phyloP scores from a whole-genome alignment of 2,888 invertebrate genomes.

The Tachina fera region DNA sequence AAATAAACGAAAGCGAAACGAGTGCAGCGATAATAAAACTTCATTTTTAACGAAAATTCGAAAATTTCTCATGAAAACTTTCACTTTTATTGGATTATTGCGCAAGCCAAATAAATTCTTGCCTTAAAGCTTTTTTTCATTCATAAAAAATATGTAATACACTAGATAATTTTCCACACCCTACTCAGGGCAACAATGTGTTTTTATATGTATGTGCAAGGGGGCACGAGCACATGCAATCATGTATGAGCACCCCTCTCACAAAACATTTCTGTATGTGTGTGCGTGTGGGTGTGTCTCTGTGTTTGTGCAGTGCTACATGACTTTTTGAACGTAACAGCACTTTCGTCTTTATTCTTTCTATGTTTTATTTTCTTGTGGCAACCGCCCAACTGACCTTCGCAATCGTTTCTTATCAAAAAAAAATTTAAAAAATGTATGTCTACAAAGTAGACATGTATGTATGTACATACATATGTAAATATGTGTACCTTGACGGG shows the following conservation, averaged over 20 bases:
- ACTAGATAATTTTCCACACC: too few relatives aligned
- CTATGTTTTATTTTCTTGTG: not conserved
- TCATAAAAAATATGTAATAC: constrained; percentile 9
- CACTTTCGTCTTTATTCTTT: constrained; percentile 1
- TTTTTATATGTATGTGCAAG: too few relatives aligned
- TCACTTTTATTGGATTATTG: constrained; percentile 16
- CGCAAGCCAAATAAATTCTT: not conserved
- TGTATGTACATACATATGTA: too few relatives aligned
- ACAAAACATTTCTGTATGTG: not conserved
- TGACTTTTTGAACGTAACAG: constrained; percentile 31
- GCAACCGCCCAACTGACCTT: constrained; percentile 42
- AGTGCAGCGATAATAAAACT: not conserved
- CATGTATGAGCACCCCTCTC: not conserved
- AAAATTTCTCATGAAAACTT: constrained; percentile 23
- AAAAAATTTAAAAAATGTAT: not conserved
- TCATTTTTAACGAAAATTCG: not conserved
- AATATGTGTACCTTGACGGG: not conserved
- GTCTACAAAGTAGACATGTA: not conserved
- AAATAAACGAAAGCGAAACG: not conserved
- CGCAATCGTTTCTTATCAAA: constrained; percentile 29
- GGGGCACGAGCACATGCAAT: too few relatives aligned
- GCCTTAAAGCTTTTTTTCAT: constrained; percentile 1
- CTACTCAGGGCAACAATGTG: too few relatives aligned
- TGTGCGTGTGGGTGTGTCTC: not conserved
- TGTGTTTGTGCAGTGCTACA: not conserved